A percentile compares a stretch with the other conserved stretches of the same genome.
phyloP scores from a whole-genome alignment of 2,797 vertebrate species.

The Glossophaga mutica region DNA sequence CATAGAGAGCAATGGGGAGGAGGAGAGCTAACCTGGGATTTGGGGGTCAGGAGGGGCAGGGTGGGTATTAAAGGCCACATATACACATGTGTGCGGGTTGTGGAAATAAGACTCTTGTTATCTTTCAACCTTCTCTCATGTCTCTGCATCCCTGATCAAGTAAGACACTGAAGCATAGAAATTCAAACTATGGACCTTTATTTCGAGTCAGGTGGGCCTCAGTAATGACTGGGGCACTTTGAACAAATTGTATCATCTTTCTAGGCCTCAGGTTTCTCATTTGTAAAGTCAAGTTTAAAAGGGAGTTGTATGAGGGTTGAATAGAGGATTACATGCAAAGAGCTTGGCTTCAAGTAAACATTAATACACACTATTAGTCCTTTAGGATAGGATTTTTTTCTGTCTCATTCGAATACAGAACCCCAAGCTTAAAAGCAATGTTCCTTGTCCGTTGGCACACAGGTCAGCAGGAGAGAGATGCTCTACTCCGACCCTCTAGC shows the following conservation, averaged over 20 bases:
- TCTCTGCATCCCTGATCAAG: neutral
- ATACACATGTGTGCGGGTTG: neutral
- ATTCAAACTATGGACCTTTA: neutral
- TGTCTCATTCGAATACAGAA: neutral
- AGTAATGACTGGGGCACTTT: neutral
- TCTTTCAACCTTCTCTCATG: neutral
- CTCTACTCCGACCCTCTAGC: neutral
- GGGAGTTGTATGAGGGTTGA: neutral
- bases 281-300: neutral
- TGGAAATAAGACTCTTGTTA: neutral
- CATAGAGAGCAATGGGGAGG: neutral
- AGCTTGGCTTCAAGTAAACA: neutral
- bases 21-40: neutral
- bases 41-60: neutral
- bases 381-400: neutral
- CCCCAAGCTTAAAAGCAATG: neutral
- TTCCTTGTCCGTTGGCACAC: neutral
- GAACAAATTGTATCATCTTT: neutral
- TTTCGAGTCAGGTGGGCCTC: neutral
- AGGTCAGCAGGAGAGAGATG: neutral
- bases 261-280: neutral
- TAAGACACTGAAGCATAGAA: neutral
- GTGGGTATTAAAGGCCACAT: neutral
- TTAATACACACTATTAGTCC: neutral
- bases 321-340: neutral